Conservation (phyloP, 2,113 vertebrate genomes). For the Daubentonia madagascariensis region DNA sequence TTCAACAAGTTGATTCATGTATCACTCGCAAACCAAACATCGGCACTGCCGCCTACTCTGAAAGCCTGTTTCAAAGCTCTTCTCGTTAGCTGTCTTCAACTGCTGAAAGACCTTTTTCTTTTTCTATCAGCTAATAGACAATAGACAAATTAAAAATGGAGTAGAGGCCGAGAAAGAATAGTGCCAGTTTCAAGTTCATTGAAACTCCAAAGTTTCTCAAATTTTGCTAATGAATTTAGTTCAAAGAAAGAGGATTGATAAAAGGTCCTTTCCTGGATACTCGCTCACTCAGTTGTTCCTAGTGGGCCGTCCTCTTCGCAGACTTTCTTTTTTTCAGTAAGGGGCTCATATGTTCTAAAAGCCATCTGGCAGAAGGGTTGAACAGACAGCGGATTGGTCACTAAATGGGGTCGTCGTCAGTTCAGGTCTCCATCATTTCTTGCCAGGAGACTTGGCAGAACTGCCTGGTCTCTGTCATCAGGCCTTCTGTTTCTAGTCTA, state of each 20-base stretch:
- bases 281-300: background rate
- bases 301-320: background rate
- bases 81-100: background rate
- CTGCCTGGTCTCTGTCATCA: background rate
- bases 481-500: background rate
- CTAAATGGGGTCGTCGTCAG: too few species aligned
- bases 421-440: background rate
- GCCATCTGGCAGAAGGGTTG: background rate
- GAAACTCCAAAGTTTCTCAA: background rate
- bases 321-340: background rate
- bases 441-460: background rate
- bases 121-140: background rate
- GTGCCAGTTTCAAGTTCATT: background rate
- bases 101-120: background rate
- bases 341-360: background rate
- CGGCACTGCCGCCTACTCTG: background rate
- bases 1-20: slow-evolving; percentile 71
- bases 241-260: background rate
- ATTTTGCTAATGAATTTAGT: background rate
- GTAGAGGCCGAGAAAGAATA: background rate
- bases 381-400: background rate
- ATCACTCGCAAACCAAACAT: background rate
- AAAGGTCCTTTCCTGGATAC: background rate
- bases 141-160: background rate
- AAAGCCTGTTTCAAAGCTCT: background rate